Conservation (phyloP, 2,113 vertebrate genomes). For the Pollachius pollachius region DNA sequence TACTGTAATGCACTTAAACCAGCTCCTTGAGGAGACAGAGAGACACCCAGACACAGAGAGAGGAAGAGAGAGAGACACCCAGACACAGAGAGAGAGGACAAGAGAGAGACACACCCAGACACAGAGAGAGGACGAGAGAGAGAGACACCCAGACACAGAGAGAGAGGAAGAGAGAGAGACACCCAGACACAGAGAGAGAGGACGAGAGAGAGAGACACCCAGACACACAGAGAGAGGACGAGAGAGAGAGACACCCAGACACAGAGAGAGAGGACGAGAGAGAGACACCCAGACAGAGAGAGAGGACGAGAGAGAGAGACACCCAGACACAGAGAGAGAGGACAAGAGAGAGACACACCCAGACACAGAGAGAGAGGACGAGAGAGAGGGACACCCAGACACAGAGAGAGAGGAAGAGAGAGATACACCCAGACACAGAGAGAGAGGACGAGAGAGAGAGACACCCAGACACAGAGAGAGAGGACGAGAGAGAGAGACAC, state of each 20-base stretch:
- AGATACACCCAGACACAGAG: not conserved
- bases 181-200: not conserved
- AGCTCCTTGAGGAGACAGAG: conserved; percentile 29
- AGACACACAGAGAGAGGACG: not conserved
- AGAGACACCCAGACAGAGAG: too few relatives aligned
- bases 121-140: too few relatives aligned
- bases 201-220: not conserved
- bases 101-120: too few relatives aligned
- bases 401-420: not conserved
- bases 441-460: conserved; percentile 2
- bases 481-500: not conserved
- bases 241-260: conserved; percentile 5
- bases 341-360: not conserved
- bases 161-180: not conserved
- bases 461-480: not conserved
- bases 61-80: not conserved
- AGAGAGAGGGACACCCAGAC: not conserved
- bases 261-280: not conserved
- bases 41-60: not conserved
- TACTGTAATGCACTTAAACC: conserved; percentile 42
- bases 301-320: not conserved
- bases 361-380: not conserved
- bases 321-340: too few relatives aligned
- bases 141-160: too few relatives aligned
- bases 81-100: not conserved